These are phyloP conservation scores for Carterocephalus palaemon DNA, from an alignment of 2,888 invertebrate species.

Conservation along the genomic window DNA sequence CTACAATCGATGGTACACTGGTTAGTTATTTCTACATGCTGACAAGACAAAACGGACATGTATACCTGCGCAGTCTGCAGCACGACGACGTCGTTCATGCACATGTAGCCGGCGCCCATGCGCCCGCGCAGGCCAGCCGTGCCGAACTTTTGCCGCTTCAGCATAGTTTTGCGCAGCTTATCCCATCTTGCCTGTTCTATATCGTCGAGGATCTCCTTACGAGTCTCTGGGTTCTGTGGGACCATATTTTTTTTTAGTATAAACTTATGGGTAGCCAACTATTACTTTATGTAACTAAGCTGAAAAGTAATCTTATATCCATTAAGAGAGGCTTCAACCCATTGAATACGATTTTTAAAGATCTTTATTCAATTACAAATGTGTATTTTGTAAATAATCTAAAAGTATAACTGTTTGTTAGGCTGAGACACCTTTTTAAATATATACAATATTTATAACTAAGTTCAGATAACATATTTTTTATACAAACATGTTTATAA, in stretches of 20 bases:
- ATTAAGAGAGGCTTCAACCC: not conserved
- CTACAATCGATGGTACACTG: too few species aligned
- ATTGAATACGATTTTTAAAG: not conserved
- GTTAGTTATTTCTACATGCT: too few species aligned
- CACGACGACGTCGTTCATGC: conserved; percentile 98
- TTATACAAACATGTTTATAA: too few species aligned
- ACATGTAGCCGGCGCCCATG: conserved; percentile 95
- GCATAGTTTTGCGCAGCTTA: conserved; percentile 81
- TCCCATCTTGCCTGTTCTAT: conserved; percentile 76
- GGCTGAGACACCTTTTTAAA: too few species aligned
- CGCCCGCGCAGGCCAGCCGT: conserved; percentile 95
- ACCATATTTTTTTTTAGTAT: not conserved
- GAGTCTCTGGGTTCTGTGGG: conserved; percentile 81
- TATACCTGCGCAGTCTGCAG: conserved; percentile 92
- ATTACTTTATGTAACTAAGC: conserved; percentile 1
- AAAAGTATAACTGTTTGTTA: too few species aligned
- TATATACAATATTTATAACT: too few species aligned
- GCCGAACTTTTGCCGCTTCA: conserved; percentile 88
- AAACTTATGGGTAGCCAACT: not conserved
- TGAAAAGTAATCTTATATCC: not conserved
- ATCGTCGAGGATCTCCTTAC: conserved; percentile 80
- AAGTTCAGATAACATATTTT: too few species aligned
- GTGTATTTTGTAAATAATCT: conserved; percentile 5
- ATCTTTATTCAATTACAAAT: not conserved
- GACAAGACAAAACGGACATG: too few species aligned